phyloP scores from a whole-genome alignment of 2,888 invertebrate species.

The Dexiosoma caninum region DNA sequence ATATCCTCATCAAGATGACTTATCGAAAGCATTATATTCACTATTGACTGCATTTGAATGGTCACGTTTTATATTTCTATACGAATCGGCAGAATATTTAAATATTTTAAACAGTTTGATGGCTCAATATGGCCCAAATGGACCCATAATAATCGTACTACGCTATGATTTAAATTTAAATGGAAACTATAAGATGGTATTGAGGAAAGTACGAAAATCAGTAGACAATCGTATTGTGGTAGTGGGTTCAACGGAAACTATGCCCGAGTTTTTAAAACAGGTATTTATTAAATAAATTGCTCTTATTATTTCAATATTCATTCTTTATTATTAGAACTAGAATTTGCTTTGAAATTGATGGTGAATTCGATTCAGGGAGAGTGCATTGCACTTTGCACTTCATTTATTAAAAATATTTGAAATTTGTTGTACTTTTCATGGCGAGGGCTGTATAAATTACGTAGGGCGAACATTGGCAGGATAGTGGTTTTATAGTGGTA shows the following conservation, averaged over 20 bases:
- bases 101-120: conserved; percentile 86
- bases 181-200: conserved; percentile 82
- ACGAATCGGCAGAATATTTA: conserved; percentile 80
- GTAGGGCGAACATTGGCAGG: no score
- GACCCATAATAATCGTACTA: conserved; percentile 80
- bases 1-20: conserved; percentile 84
- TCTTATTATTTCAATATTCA: no score
- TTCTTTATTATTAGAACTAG: no score
- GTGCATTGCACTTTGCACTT: no score
- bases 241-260: conserved; percentile 82
- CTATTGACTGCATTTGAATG: conserved; percentile 86
- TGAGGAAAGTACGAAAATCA: conserved; percentile 84
- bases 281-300: conserved; percentile 59
- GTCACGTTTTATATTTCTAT: conserved; percentile 89
- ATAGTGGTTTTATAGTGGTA: no score
- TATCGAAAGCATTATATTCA: conserved; percentile 83
- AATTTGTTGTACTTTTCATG: no score
- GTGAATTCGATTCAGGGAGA: no score
- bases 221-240: conserved; percentile 85
- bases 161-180: conserved; percentile 83
- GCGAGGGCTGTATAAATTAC: no score
- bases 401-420: no score
- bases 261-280: conserved; percentile 80
- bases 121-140: conserved; percentile 80
- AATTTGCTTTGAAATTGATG: no score